phyloP scores from a whole-genome alignment of 2,888 invertebrate genomes.

The Linyphia triangularis region DNA sequence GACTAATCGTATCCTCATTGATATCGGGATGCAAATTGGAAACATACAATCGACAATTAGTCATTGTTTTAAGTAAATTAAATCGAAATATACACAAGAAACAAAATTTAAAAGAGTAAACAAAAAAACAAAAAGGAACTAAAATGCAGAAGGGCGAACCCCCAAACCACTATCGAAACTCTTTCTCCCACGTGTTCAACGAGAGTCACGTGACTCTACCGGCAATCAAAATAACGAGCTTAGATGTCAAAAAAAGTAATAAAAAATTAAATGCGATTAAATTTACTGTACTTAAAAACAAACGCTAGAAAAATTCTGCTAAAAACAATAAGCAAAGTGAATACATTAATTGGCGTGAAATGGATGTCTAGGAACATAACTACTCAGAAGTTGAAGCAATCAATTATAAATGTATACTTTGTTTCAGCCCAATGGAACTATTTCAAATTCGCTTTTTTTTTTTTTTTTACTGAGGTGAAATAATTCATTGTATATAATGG shows the following conservation, averaged over 20 bases:
- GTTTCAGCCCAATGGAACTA: no score
- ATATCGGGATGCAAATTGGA: slow-evolving; percentile 89
- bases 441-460: no score
- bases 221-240: background rate
- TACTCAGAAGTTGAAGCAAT: no score
- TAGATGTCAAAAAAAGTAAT: background rate
- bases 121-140: slow-evolving; percentile 44
- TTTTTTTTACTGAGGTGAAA: no score
- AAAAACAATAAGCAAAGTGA: no score
- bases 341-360: no score
- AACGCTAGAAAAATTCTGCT: no score
- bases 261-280: no score
- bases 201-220: slow-evolving; percentile 48
- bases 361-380: no score
- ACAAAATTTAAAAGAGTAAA: slow-evolving; percentile 11
- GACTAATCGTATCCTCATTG: slow-evolving; percentile 87
- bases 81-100: background rate
- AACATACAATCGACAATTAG: slow-evolving; percentile 87
- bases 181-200: slow-evolving; percentile 70
- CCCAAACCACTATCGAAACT: slow-evolving; percentile 31
- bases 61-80: slow-evolving; percentile 17
- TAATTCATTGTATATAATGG: no score
- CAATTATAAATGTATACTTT: no score
- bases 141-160: slow-evolving; percentile 40
- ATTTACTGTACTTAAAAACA: no score